Conservation (phyloP, 2,888 invertebrate genomes). For the Tenthredo mesomela region DNA sequence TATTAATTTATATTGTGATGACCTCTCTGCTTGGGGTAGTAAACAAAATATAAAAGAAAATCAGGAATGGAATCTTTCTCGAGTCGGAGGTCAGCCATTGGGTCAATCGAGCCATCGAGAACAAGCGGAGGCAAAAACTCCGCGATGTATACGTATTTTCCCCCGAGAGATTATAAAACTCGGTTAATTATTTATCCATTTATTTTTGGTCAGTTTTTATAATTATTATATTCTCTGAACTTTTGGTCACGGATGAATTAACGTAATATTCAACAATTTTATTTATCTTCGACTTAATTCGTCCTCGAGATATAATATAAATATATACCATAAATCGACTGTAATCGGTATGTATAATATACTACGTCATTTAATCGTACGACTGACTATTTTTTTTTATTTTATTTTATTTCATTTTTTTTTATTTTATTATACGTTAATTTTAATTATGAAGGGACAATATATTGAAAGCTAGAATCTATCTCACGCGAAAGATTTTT, state of each 20-base stretch:
- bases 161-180: background rate
- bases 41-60: conserved; percentile 49
- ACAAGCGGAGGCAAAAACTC: background rate
- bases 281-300: background rate
- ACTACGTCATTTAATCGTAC: background rate
- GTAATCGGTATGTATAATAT: background rate
- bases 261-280: conserved; percentile 8
- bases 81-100: conserved; percentile 63
- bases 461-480: too few species aligned
- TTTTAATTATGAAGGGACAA: too few species aligned
- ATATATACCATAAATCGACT: background rate
- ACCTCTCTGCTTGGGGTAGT: conserved; percentile 60
- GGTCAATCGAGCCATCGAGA: conserved; percentile 13
- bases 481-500: too few species aligned
- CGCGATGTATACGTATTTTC: background rate
- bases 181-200: conserved; percentile 3
- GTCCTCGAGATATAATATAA: background rate
- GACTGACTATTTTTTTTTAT: background rate
- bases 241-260: conserved; percentile 18
- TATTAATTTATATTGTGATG: conserved; percentile 47
- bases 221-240: background rate
- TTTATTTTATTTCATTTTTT: background rate
- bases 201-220: background rate
- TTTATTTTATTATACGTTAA: background rate
- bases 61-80: conserved; percentile 68